Conservation (phyloP, 2,113 vertebrate species). For the Mirza zaza region DNA sequence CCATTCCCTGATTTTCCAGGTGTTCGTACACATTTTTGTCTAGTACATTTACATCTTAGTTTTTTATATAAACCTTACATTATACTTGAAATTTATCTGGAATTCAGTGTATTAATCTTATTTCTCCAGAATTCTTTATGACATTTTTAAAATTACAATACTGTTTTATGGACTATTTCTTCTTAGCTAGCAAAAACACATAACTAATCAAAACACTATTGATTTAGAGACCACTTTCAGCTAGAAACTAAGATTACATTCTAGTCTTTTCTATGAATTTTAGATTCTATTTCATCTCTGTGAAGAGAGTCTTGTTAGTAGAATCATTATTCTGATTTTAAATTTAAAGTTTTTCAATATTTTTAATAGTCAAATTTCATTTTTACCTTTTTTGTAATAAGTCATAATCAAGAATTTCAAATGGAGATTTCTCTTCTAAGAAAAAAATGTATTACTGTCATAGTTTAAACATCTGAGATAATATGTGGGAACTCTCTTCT, state of each 20-base stretch:
- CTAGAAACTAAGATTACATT: not conserved
- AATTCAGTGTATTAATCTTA: not conserved
- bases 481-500: not conserved
- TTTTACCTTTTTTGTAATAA: not conserved
- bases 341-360: not conserved
- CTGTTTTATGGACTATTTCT: not conserved
- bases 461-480: not conserved
- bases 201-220: not conserved
- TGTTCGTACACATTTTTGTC: not conserved
- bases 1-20: not conserved
- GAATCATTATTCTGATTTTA: slow-evolving; percentile 1
- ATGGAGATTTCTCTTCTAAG: not conserved
- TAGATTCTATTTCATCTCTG: not conserved
- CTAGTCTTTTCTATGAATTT: not conserved
- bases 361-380: not conserved
- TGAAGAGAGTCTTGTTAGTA: not conserved
- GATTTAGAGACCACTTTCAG: not conserved
- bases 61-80: not conserved
- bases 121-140: slow-evolving; percentile 16
- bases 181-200: not conserved
- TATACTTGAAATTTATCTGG: not conserved
- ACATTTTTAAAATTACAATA: not conserved
- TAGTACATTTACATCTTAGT: not conserved
- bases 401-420: not conserved
- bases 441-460: not conserved